Base-by-base conservation (phyloP, 1,140 invertebrate species). In the Pseudachorutes palmiensis region DNA sequence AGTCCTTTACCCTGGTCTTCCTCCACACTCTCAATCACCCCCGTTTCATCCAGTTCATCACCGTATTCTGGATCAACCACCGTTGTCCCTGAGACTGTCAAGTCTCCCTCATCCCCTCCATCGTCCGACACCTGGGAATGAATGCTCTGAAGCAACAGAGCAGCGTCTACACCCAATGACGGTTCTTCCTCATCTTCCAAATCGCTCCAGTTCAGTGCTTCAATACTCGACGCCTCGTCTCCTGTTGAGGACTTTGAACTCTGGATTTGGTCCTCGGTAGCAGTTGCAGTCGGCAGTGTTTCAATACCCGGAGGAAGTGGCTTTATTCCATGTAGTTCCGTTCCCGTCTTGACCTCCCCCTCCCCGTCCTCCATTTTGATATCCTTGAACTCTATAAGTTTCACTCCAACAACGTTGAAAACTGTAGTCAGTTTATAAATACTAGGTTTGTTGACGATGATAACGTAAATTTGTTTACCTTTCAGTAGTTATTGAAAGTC, bases 181-280 rank as follows among this genome's bases (percentile, higher is more conserved):
- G 16, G 57, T 59, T 66, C 36, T 33, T 71, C 67, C 19, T 71
- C 70, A 30, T 70, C 69, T 16, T 71, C 70, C n/a, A 71, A 70
- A 32, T 73, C 72, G 28, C 67, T 67, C 72, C 72, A 73, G 62
- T 73, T 69, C 16, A 71, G 51, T 26, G 72, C 72, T 61, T 73
- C 72, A 60, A 73, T 73, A 63, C 69, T 71, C 28, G 69, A 71
- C 2, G 60, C 65, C 22, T 69, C 71, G 28, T 68, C 64, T 22
- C 9, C 51, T 5, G 51, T 55, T 16, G 51, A 64, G 9, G 29
- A 61, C 59, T 61, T 61, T 12, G 59, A 61, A 32, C 32, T 30
- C 59, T 9, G 33, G 28, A 58, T 29, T 3, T 9, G 59, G 9
- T 61, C 55, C n/a, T 58, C 55, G 9, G 24, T 9, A 9, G 19